Conservation (phyloP, 2,797 vertebrate species). For the Sebastes trivittatus region DNA sequence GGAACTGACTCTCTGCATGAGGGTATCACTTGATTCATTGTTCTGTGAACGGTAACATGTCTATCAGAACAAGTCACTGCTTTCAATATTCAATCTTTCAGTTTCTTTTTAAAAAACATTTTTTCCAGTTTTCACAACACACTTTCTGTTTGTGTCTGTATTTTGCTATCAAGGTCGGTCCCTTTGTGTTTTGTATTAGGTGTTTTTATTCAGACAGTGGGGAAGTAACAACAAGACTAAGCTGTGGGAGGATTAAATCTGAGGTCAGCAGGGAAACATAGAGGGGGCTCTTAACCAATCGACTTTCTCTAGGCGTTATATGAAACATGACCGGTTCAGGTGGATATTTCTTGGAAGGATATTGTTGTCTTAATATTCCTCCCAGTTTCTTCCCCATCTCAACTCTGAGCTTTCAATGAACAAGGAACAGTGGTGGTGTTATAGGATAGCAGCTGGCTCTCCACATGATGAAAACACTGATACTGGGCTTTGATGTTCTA, state of each 20-base stretch:
- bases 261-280: neutral
- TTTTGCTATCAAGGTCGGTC: neutral
- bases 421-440: constrained; percentile 48
- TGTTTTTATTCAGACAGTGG: constrained; percentile 15
- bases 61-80: neutral
- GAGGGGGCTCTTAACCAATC: neutral
- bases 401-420: constrained; percentile 32
- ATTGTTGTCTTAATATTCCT: constrained; percentile 40
- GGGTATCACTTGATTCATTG: too few species aligned
- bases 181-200: neutral
- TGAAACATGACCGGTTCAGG: constrained; percentile 35
- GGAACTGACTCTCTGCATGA: too few species aligned
- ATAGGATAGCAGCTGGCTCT: constrained; percentile 52
- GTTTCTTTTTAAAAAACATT: neutral
- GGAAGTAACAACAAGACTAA: constrained; percentile 8
- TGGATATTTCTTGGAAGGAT: constrained; percentile 31
- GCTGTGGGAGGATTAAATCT: constrained; percentile 18
- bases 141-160: neutral
- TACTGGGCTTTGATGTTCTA: constrained; percentile 61
- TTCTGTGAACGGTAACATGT: too few species aligned
- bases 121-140: neutral
- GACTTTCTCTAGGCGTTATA: constrained; percentile 5
- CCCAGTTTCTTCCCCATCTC: constrained; percentile 20
- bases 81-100: neutral
- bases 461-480: constrained; percentile 59